Base-by-base conservation (phyloP, 2,797 vertebrate genomes). In the Dendrocincla tyrannina region DNA sequence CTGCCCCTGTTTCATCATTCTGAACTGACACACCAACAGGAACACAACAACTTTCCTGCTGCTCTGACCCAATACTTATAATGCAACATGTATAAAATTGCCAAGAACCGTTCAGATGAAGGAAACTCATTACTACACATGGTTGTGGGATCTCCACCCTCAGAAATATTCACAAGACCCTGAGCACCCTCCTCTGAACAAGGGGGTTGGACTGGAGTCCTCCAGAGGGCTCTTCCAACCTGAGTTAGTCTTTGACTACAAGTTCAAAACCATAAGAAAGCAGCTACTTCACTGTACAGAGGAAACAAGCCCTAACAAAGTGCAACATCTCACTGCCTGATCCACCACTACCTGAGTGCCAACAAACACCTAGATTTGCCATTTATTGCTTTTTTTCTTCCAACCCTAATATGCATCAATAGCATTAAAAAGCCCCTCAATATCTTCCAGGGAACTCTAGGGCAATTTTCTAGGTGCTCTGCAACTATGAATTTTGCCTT, bases 81-180 rank as follows among this genome's bases (percentile, higher is more conserved):
- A 7, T 4, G 32, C 25, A 77, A 70, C 58, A 37, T 0, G 0
- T 7, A 13, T 5, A 23, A 46, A 66, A 41, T 5, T 2, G 27
- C 39, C 17, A 10, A 0, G 0, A 83, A 28, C 1, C 0, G 17
- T 55, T 35, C 62, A 52, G 42, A 3, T 27, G 16, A 68, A 64
- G 32, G 11, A 41, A 69, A 55, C 10, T 68, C 37, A 4, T 42
- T 12, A 70, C 60, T 10, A 8, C 28, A 18, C 12, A 25, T 19
- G 17, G 2, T 1, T n/a, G 19, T 16, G 23, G 32, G 32, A 68
- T 4, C 53, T 89, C 58, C 16, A 59, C 13, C 67, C 58, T 72
- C 17, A 39, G 33, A n/a, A 25, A 23, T 49, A 52, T 0, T 46
- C 22, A 23, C 44, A 58, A 52, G 52, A 42, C 39, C 55, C n/a